Evolutionary conservation across 2,113 vertebrate genomes (phyloP).

Genomic region (Nicator chloris): DNA sequence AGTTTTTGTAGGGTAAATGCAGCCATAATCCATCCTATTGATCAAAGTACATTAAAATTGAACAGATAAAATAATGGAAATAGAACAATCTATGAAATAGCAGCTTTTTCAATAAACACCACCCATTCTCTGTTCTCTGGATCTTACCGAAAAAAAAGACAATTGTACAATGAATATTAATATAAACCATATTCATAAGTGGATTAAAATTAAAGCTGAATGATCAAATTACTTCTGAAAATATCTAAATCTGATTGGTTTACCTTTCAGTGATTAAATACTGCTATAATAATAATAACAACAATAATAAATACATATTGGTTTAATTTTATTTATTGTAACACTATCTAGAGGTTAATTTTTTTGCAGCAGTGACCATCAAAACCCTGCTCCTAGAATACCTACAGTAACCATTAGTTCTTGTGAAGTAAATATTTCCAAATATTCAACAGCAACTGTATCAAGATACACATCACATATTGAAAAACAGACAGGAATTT

Average conservation of each 20-base stretch:
- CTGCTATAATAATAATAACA: background rate
- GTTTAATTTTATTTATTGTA: background rate
- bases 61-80: background rate
- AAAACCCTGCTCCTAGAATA: background rate
- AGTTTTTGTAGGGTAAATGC: background rate
- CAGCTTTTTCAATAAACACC: background rate
- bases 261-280: background rate
- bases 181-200: background rate
- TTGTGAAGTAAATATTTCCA: background rate
- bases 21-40: background rate
- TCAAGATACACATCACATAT: background rate
- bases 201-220: background rate
- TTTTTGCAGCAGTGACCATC: background rate
- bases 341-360: background rate
- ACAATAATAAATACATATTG: background rate
- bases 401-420: background rate
- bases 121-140: background rate
- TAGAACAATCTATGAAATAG: background rate
- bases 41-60: background rate
- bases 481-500: conserved; percentile 12
- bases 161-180: background rate
- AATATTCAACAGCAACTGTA: background rate
- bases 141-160: background rate
- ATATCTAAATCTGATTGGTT: background rate
- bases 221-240: background rate